Base-by-base conservation (phyloP, 92 coral and sea anemone species). In the Palythoa caribaeorum region DNA sequence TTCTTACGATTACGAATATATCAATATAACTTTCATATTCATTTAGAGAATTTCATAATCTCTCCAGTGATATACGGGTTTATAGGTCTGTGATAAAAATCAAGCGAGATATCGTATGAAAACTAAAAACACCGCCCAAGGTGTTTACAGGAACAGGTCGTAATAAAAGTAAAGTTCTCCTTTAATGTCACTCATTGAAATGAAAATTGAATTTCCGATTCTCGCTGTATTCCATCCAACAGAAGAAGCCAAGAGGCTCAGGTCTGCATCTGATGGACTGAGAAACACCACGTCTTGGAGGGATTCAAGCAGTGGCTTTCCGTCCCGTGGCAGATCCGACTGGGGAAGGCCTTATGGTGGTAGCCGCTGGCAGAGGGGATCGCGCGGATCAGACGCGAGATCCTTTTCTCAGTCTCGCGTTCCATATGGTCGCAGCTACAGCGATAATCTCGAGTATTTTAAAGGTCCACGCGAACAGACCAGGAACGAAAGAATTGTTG, bases 401-500 rank as follows among this genome's bases (percentile, higher is more conserved):
- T 13, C 36, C 14, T 39, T 11, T 40, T 54, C 73, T 12, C 54
- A 47, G 16, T 8, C 28, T 13, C 86, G 86, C 21, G 76, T 47
- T 44, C 86, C 21, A 28, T 81, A 65, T 51, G 86, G 86, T 12
- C 86, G 86, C 16, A 81, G 86, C 19, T 81, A 39, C 76, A 81
- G 86, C 20, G 86, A 81, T 66, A 68, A 81, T 51, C 86, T 53
- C 1, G 86, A 81, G 4, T 47, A 68, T 40, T 48, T 66, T 81
- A 71, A 55, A 51, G 35, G 76, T 36, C 44, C 55, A 15, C 76
- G 76, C 20, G 60, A 81, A 37, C 86, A 17, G 11, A 63, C 71
- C 76, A 66, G 86, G 39, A 62, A 81, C 20, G 76, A 81, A n/a
- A 44, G 86, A 44, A 57, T 40, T 69, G 86, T 81, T 1, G 76